These are phyloP conservation scores for Epsilonema sp. DNA, from an alignment of 2,888 invertebrate genomes.

Conservation along the genomic window DNA sequence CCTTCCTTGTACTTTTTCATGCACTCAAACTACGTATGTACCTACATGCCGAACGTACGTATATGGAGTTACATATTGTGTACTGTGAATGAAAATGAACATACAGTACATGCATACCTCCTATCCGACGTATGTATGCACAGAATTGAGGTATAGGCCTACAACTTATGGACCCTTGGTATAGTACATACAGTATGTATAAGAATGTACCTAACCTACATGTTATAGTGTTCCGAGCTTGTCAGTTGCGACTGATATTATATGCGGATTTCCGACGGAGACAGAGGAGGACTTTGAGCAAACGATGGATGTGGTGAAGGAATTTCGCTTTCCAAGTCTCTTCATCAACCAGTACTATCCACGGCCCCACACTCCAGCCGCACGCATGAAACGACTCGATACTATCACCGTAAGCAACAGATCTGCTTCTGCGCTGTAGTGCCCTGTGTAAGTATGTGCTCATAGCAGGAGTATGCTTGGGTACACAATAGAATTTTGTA, in stretches of 20 bases:
- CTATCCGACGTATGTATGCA: too few relatives aligned
- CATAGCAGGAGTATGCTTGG: not conserved
- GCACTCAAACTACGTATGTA: not conserved
- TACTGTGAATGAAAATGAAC: too few relatives aligned
- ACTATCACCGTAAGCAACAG: constrained; percentile 48
- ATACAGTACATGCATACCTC: too few relatives aligned
- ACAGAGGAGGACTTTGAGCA: constrained; percentile 69
- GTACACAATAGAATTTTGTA: too few relatives aligned
- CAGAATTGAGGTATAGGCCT: too few relatives aligned
- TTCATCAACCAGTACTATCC: constrained; percentile 98
- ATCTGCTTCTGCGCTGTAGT: not conserved
- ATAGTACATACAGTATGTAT: too few relatives aligned
- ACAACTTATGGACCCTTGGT: too few relatives aligned
- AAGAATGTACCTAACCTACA: too few relatives aligned
- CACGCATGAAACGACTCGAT: constrained; percentile 61
- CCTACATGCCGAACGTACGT: too few relatives aligned
- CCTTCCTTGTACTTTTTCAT: not conserved
- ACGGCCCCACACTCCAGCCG: constrained; percentile 84
- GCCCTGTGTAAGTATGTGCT: too few relatives aligned
- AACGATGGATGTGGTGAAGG: constrained; percentile 57
- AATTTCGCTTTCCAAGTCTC: constrained; percentile 71
- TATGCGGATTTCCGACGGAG: constrained; percentile 95
- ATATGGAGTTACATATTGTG: too few relatives aligned
- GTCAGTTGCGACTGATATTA: constrained; percentile 89
- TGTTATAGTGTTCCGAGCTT: constrained; percentile 55